Evolutionary conservation across 2,888 invertebrate species (phyloP).

Genomic region (Ormyrus labotus): DNA sequence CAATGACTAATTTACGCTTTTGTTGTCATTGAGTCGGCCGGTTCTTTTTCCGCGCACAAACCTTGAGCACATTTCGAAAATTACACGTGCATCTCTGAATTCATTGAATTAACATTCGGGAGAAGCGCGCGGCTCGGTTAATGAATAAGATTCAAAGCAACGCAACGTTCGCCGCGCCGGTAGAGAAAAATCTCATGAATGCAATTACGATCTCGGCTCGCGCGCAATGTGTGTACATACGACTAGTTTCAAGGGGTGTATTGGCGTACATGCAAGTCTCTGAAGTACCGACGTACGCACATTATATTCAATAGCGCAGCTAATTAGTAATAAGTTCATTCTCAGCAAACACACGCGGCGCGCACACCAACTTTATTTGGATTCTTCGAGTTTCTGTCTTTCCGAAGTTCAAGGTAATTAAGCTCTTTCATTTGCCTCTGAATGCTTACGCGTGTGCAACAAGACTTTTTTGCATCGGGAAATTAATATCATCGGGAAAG

Average conservation of each 20-base stretch:
- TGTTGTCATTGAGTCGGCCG: not conserved
- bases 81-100: constrained; percentile 21
- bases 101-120: constrained; percentile 46
- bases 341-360: constrained; percentile 53
- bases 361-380: constrained; percentile 27
- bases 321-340: constrained; percentile 65
- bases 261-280: constrained; percentile 3
- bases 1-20: not conserved
- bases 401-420: no score
- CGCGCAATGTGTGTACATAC: constrained; percentile 23
- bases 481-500: not conserved
- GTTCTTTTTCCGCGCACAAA: constrained; percentile 11
- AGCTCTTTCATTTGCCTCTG: no score
- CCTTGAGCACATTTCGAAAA: constrained; percentile 19
- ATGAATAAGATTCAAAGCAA: constrained; percentile 47
- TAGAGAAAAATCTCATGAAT: constrained; percentile 47
- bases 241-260: constrained; percentile 39
- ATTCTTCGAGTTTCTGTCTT: not conserved
- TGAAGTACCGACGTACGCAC: constrained; percentile 55
- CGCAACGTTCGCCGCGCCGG: not conserved
- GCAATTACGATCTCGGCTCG: constrained; percentile 44
- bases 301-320: constrained; percentile 63
- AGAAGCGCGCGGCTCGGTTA: constrained; percentile 15
- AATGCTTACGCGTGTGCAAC: not conserved
- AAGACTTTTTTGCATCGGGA: not conserved